phyloP scores from a whole-genome alignment of 2,797 vertebrate species.

The Cygnus olor region DNA sequence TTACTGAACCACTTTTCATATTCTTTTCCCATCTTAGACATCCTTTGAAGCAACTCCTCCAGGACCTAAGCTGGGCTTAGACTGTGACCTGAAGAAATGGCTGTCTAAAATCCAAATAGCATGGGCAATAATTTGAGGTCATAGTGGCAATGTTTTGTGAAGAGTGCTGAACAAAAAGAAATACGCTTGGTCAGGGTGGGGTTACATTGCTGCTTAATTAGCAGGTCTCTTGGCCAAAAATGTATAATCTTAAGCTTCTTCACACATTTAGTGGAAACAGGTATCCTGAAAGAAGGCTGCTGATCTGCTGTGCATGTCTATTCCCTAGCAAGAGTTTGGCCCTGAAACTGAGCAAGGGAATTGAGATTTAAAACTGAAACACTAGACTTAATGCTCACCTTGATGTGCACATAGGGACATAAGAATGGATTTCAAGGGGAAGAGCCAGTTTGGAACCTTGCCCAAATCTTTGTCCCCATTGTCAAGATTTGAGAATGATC shows the following conservation, averaged over 20 bases:
- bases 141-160: not conserved
- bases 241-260: not conserved
- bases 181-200: not conserved
- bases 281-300: not conserved
- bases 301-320: not conserved
- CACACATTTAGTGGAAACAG: not conserved
- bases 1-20: not conserved
- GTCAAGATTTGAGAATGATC: not conserved
- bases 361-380: conserved; percentile 43
- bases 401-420: not conserved
- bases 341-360: not conserved
- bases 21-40: not conserved
- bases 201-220: not conserved
- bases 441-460: conserved; percentile 35
- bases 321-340: conserved; percentile 25
- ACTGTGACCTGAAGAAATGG: not conserved
- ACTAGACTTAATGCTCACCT: conserved; percentile 6
- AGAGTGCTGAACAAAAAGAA: not conserved
- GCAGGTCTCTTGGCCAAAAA: not conserved
- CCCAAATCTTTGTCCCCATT: not conserved
- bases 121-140: not conserved
- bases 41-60: not conserved
- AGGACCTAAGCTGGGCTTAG: not conserved
- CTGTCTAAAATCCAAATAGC: not conserved
- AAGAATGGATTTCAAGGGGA: conserved; percentile 27